These are phyloP conservation scores for Coracopsis vasa DNA, from an alignment of 2,113 vertebrate species.

Conservation along the genomic window DNA sequence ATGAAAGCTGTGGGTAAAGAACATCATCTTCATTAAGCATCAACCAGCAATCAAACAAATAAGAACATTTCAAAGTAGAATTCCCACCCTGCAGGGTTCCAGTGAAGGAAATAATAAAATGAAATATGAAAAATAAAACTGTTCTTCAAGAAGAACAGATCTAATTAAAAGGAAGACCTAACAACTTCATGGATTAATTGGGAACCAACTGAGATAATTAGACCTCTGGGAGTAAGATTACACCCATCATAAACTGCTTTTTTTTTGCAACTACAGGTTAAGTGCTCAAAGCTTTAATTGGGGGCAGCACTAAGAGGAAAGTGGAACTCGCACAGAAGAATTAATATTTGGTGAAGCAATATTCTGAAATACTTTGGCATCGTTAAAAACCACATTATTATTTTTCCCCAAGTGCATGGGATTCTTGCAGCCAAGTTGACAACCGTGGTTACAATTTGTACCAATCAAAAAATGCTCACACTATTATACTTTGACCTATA, in stretches of 20 bases:
- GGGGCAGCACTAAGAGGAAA: slow-evolving; percentile 81
- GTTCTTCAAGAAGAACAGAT: slow-evolving; percentile 76
- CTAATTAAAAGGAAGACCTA: slow-evolving; percentile 89
- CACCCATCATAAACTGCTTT: slow-evolving; percentile 87
- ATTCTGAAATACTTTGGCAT: slow-evolving; percentile 52
- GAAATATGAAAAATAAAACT: slow-evolving; percentile 72
- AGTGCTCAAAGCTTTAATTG: slow-evolving; percentile 88
- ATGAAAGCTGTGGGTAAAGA: slow-evolving; percentile 57
- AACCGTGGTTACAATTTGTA: slow-evolving; percentile 55
- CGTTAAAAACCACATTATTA: slow-evolving; percentile 64
- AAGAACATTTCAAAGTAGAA: slow-evolving; percentile 72
- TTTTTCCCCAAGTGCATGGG: slow-evolving; percentile 30
- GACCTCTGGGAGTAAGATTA: slow-evolving; percentile 93
- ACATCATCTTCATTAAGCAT: slow-evolving; percentile 68
- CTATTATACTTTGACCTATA: slow-evolving; percentile 65
- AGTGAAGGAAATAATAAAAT: slow-evolving; percentile 76
- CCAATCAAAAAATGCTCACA: slow-evolving; percentile 49
- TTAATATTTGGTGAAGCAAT: slow-evolving; percentile 79
- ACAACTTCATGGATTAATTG: slow-evolving; percentile 98
- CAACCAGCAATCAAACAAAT: slow-evolving; percentile 71
- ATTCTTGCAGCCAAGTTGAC: slow-evolving; percentile 54
- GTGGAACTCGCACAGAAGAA: slow-evolving; percentile 82
- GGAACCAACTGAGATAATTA: slow-evolving; percentile 96
- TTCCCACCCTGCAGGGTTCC: slow-evolving; percentile 67
- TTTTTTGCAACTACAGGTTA: slow-evolving; percentile 86